phyloP scores from a whole-genome alignment of 37 sponge, comb jelly and placozoan species.

The Aplysina aerophoba region DNA sequence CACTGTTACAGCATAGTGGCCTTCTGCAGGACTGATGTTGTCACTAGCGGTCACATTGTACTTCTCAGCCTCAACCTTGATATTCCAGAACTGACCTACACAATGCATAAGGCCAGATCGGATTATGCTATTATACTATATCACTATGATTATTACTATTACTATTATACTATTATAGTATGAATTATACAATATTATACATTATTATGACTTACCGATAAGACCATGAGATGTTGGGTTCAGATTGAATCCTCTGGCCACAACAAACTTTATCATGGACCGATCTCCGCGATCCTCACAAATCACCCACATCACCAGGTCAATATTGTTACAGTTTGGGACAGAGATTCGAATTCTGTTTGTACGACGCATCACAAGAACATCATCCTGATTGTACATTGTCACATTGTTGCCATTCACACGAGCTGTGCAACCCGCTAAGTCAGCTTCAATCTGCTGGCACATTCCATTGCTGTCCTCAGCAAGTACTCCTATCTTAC shows the following conservation, averaged over 20 bases:
- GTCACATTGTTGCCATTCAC: slow-evolving; percentile 1
- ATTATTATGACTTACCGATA: slow-evolving; percentile 63
- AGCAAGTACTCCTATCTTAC: slow-evolving; percentile 52
- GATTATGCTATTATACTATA: too few species aligned
- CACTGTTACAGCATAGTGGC: slow-evolving; percentile 57
- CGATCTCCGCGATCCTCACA: slow-evolving; percentile 39
- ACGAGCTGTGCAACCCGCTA: slow-evolving; percentile 44
- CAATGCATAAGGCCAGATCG: too few species aligned
- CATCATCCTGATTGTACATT: slow-evolving; percentile 12
- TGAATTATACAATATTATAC: too few species aligned
- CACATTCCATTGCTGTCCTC: slow-evolving; percentile 29
- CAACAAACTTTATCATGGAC: slow-evolving; percentile 60
- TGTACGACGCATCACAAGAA: slow-evolving; percentile 2
- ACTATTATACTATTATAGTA: too few species aligned
- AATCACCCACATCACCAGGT: slow-evolving; percentile 73
- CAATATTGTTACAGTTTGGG: slow-evolving; percentile 72
- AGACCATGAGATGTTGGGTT: slow-evolving; percentile 74
- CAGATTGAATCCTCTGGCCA: slow-evolving; percentile 70
- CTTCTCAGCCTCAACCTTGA: slow-evolving; percentile 34
- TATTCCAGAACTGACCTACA: slow-evolving; percentile 86
- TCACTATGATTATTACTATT: too few species aligned
- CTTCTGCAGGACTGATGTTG: not conserved
- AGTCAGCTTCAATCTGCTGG: slow-evolving; percentile 42
- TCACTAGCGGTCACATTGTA: slow-evolving; percentile 35
- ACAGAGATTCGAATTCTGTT: slow-evolving; percentile 57